Percentiles rank a stretch among this genome's conserved stretches.
These are phyloP conservation scores for Athripsodes cinereus DNA, from an alignment of 2,888 invertebrate species.

Conservation along the genomic window DNA sequence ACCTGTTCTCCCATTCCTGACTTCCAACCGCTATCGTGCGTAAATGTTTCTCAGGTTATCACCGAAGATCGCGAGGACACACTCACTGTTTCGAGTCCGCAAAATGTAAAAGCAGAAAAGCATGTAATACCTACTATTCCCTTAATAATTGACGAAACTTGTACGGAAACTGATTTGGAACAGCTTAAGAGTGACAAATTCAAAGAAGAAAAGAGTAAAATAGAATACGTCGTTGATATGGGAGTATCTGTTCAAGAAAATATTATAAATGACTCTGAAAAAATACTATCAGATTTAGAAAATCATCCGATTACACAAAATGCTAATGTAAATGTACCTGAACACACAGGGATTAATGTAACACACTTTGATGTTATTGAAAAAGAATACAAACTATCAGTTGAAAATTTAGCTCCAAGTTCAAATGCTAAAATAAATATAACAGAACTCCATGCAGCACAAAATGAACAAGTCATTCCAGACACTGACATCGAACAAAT, in stretches of 20 bases:
- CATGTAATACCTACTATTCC: constrained; percentile 28
- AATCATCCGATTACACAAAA: constrained; percentile 19
- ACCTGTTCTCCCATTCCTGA: constrained; percentile 22
- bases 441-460: constrained; percentile 27
- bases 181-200: constrained; percentile 29
- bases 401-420: constrained; percentile 25
- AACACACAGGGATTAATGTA: constrained; percentile 35
- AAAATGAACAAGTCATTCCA: constrained; percentile 29
- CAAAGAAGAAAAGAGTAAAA: constrained; percentile 34
- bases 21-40: constrained; percentile 15
- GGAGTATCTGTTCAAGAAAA: constrained; percentile 31
- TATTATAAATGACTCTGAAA: constrained; percentile 33
- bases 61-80: constrained; percentile 29
- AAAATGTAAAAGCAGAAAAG: constrained; percentile 26
- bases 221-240: constrained; percentile 26
- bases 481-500: constrained; percentile 29
- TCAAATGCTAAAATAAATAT: constrained; percentile 30
- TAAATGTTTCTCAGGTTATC: constrained; percentile 29
- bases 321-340: constrained; percentile 29
- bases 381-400: constrained; percentile 36
- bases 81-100: constrained; percentile 21
- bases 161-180: constrained; percentile 29
- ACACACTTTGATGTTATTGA: constrained; percentile 40
- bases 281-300: constrained; percentile 26
- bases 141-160: constrained; percentile 29